These are phyloP conservation scores for Archips xylosteana DNA, from an alignment of 2,888 invertebrate species.

Conservation along the genomic window DNA sequence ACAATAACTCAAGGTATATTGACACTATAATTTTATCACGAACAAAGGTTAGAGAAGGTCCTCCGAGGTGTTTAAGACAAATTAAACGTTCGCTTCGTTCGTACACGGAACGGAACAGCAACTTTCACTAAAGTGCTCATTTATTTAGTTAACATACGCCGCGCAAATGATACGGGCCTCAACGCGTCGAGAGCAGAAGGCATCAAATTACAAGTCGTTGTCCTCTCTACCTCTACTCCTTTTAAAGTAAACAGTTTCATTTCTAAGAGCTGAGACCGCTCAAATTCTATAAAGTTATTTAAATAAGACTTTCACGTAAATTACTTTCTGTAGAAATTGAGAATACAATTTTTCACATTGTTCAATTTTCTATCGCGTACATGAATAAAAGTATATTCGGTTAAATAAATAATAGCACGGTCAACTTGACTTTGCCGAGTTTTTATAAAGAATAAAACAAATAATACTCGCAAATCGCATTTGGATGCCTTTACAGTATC, in stretches of 20 bases:
- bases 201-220: conserved; percentile 40
- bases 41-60: conserved; percentile 48
- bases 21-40: conserved; percentile 43
- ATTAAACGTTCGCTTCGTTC: conserved; percentile 57
- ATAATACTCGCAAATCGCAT: background rate
- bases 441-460: no score
- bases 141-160: conserved; percentile 55
- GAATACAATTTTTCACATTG: background rate
- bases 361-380: background rate
- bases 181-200: conserved; percentile 26
- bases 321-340: background rate
- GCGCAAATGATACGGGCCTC: conserved; percentile 42
- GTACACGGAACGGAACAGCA: conserved; percentile 55
- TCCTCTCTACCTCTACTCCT: conserved; percentile 31
- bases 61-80: conserved; percentile 55
- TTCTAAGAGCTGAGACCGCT: conserved; percentile 5
- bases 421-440: background rate
- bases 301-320: background rate
- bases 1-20: conserved; percentile 37
- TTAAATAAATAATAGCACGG: background rate
- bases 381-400: background rate
- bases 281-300: conserved; percentile 5
- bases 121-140: conserved; percentile 64
- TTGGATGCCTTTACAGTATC: background rate
- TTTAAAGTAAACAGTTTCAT: conserved; percentile 36